A percentile compares a stretch with the other conserved stretches of the same genome.
phyloP scores from a whole-genome alignment of 2,888 invertebrate genomes.

The Orthosia gracilis region DNA sequence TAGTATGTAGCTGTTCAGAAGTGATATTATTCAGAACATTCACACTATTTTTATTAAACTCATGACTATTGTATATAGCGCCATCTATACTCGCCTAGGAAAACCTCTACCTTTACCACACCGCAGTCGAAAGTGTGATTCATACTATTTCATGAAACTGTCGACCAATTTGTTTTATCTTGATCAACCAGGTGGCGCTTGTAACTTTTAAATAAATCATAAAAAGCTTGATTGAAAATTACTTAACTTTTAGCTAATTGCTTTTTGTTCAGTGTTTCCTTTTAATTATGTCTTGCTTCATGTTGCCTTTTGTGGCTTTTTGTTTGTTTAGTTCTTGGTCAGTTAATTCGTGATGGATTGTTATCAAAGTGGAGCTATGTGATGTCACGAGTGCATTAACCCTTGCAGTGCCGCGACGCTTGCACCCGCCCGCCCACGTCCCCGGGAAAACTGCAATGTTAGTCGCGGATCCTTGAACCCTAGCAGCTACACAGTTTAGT shows the following conservation, averaged over 20 bases:
- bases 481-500: conserved; percentile 52
- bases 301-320: not conserved
- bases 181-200: conserved; percentile 48
- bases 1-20: not conserved
- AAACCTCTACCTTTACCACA: conserved; percentile 21
- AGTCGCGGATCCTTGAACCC: conserved; percentile 77
- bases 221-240: not conserved
- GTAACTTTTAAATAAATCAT: not conserved
- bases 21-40: not conserved
- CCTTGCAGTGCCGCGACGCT: conserved; percentile 74
- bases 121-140: conserved; percentile 29
- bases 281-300: not conserved
- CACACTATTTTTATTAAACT: not conserved
- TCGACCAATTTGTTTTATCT: conserved; percentile 30
- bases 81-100: conserved; percentile 45
- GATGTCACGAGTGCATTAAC: conserved; percentile 85
- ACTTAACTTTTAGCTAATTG: not conserved
- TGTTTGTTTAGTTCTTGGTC: not conserved
- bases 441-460: conserved; percentile 75
- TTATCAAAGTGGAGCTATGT: conserved; percentile 70
- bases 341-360: conserved; percentile 64
- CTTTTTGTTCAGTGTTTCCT: not conserved
- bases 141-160: conserved; percentile 24
- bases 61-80: conserved; percentile 22
- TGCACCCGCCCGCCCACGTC: conserved; percentile 78